Evolutionary conservation across 2,113 vertebrate genomes (phyloP).

Genomic region (Hemicordylus capensis): DNA sequence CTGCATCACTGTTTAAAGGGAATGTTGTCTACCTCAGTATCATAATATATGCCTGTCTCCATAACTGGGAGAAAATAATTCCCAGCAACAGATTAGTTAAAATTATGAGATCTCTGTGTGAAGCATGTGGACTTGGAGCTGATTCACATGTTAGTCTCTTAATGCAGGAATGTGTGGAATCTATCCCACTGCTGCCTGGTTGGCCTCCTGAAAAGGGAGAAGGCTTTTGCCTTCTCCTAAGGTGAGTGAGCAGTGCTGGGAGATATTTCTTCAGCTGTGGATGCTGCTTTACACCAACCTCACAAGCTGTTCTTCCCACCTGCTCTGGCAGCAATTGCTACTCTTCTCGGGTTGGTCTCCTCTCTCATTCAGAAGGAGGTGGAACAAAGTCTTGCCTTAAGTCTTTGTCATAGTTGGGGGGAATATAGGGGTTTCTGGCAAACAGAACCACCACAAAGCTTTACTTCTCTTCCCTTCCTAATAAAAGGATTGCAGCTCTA

Average conservation of each 20-base stretch:
- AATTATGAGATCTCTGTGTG: constrained; percentile 53
- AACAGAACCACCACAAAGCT: background rate
- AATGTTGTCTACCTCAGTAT: constrained; percentile 13
- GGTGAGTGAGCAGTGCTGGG: background rate
- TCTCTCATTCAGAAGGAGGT: background rate
- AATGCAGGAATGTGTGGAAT: constrained; percentile 12
- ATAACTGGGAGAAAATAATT: constrained; percentile 44
- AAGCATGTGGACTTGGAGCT: constrained; percentile 46
- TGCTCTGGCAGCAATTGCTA: background rate
- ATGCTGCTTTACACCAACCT: background rate
- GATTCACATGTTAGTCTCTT: constrained; percentile 7
- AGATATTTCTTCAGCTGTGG: background rate
- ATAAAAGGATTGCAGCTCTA: background rate
- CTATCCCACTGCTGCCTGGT: background rate
- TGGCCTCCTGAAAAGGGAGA: background rate
- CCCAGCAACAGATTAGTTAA: constrained; percentile 62
- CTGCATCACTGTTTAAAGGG: constrained; percentile 35
- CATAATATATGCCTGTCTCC: constrained; percentile 37
- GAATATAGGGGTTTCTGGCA: background rate
- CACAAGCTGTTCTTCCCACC: background rate
- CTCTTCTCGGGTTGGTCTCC: background rate
- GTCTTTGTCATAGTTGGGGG: background rate
- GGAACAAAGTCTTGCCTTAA: background rate
- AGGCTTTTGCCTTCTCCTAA: background rate
- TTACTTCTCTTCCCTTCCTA: background rate